phyloP scores from a whole-genome alignment of 2,113 vertebrate genomes.

The Hippocampus abdominalis region DNA sequence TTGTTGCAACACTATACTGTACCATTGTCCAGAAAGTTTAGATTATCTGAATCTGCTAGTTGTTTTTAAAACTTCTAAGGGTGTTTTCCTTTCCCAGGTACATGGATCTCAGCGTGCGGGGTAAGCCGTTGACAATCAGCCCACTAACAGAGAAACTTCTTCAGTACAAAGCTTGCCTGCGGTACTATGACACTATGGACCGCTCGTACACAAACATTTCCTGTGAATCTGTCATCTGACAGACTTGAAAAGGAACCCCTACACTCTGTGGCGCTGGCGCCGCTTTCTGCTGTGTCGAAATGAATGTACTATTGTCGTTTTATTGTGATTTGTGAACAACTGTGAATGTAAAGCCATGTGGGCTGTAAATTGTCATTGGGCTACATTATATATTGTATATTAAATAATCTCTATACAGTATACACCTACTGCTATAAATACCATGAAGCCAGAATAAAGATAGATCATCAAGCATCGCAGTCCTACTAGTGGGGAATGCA shows the following conservation, averaged over 20 bases:
- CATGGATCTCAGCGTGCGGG: constrained; percentile 71
- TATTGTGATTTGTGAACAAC: not conserved
- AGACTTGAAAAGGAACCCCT: not conserved
- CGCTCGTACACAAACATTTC: constrained; percentile 67
- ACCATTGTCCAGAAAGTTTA: too few species aligned
- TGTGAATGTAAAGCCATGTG: not conserved
- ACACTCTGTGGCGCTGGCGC: constrained; percentile 55
- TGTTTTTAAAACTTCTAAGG: not conserved
- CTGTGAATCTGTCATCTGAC: constrained; percentile 72
- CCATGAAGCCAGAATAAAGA: not conserved
- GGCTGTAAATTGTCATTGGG: not conserved
- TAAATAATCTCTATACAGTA: too few species aligned
- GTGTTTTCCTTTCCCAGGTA: constrained; percentile 68
- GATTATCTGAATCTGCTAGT: not conserved
- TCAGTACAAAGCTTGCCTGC: constrained; percentile 75
- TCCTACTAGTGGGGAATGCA: too few species aligned
- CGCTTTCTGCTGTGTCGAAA: constrained; percentile 18
- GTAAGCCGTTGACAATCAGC: constrained; percentile 60
- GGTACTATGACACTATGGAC: constrained; percentile 78
- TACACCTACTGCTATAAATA: too few species aligned
- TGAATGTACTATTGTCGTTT: not conserved
- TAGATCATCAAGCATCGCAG: too few species aligned
- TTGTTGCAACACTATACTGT: not conserved
- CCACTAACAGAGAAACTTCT: constrained; percentile 78
- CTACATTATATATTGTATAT: not conserved